A percentile compares a stretch with the other conserved stretches of the same genome.
Evolutionary conservation across 1,140 invertebrate genomes (phyloP).

Genomic region (Meloidogyne chitwoodi): DNA sequence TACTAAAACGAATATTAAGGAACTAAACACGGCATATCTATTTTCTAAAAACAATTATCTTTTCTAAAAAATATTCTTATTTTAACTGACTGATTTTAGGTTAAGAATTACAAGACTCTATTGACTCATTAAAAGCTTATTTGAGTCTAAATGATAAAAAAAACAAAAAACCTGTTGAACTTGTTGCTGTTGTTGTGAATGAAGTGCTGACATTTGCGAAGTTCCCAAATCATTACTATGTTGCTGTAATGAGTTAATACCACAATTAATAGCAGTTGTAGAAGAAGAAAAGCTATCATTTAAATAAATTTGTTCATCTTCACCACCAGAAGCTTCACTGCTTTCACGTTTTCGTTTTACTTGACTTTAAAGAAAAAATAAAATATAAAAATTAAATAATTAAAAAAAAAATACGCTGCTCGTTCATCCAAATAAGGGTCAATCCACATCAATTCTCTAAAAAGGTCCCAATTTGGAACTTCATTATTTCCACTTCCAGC

Average conservation of each 20-base stretch:
- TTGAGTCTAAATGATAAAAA: too few species aligned
- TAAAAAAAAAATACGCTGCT: constrained; percentile 21
- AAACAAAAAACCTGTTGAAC: not conserved
- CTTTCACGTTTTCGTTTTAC: constrained; percentile 34
- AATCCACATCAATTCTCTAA: constrained; percentile 34
- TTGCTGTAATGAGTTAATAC: not conserved
- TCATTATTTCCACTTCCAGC: constrained; percentile 9
- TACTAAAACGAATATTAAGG: too few species aligned
- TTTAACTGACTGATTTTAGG: too few species aligned
- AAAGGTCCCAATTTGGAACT: constrained; percentile 33
- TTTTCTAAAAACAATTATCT: too few species aligned
- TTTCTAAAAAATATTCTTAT: too few species aligned
- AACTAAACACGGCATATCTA: too few species aligned
- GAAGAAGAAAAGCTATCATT: constrained; percentile 13
- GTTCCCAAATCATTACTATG: not conserved
- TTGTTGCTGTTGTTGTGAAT: constrained; percentile 20
- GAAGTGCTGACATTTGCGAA: constrained; percentile 9
- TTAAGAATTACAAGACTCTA: too few species aligned
- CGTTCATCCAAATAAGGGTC: constrained; percentile 38
- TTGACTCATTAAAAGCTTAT: too few species aligned
- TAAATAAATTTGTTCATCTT: constrained; percentile 15
- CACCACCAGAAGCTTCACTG: constrained; percentile 26
- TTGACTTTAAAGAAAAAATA: constrained; percentile 11
- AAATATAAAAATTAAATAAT: not conserved
- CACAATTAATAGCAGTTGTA: not conserved